A percentile compares a stretch with the other conserved stretches of the same genome.
Conservation (phyloP, 2,797 vertebrate genomes). For the Enteromius fasciolatus region DNA sequence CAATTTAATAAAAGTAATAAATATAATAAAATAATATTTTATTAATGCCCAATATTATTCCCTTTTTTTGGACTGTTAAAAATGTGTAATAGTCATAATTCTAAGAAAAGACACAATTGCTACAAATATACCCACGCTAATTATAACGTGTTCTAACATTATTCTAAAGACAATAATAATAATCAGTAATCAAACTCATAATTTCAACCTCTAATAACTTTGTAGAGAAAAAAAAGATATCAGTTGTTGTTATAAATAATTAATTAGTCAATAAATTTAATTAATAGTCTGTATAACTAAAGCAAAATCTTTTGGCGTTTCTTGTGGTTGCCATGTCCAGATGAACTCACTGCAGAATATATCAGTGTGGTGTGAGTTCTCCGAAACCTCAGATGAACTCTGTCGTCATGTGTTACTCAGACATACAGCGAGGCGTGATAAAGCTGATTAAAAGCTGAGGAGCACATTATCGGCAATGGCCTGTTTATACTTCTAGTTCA, state of each 20-base stretch:
- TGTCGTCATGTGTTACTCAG: conserved; percentile 9
- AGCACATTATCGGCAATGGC: background rate
- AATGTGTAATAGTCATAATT: too few species aligned
- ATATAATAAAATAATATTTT: too few species aligned
- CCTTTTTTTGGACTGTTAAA: too few species aligned
- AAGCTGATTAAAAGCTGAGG: background rate
- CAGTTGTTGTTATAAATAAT: background rate
- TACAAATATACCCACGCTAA: too few species aligned
- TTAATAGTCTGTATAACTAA: background rate
- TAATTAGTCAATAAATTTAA: background rate
- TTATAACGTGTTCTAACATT: too few species aligned
- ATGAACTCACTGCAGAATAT: conserved; percentile 39
- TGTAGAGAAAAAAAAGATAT: background rate
- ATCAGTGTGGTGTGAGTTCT: conserved; percentile 43
- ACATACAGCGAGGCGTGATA: background rate
- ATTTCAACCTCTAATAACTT: too few species aligned
- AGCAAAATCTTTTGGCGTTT: background rate
- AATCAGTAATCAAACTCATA: too few species aligned
- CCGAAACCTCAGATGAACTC: conserved; percentile 46
- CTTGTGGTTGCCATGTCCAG: background rate
- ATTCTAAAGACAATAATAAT: too few species aligned
- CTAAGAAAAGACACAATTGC: too few species aligned
- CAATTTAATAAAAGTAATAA: too few species aligned
- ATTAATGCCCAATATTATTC: too few species aligned
- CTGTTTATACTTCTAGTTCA: background rate